phyloP scores from a whole-genome alignment of 2,888 invertebrate genomes.

The Lamellibrachia columna region DNA sequence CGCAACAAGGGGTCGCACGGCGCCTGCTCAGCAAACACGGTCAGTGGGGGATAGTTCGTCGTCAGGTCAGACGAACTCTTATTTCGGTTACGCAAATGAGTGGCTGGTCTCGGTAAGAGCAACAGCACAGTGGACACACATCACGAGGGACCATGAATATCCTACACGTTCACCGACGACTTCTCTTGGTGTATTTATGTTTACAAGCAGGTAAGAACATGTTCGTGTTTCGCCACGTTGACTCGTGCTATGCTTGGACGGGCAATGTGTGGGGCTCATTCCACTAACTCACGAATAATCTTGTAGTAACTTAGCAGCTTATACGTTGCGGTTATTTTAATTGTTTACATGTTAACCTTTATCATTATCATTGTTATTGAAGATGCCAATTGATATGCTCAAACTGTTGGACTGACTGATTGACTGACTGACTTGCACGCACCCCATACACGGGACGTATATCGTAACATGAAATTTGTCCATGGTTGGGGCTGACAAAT shows the following conservation, averaged over 20 bases:
- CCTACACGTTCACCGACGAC: background rate
- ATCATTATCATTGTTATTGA: background rate
- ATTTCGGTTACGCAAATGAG: background rate
- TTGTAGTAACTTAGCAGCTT: background rate
- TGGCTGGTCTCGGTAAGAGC: background rate
- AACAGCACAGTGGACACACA: background rate
- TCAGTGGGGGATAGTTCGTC: background rate
- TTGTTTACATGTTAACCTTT: background rate
- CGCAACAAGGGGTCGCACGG: background rate
- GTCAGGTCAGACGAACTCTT: background rate
- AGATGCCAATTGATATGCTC: too few relatives aligned
- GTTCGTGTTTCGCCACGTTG: background rate
- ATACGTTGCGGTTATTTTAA: background rate
- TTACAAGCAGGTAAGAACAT: background rate
- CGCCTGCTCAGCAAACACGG: background rate
- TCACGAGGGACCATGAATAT: background rate
- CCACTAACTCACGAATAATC: background rate
- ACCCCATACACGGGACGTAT: too few relatives aligned
- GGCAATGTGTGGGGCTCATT: background rate
- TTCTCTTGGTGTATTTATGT: background rate
- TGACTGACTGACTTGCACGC: too few relatives aligned
- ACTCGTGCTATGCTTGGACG: background rate
- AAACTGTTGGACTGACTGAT: too few relatives aligned
- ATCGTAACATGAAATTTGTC: too few relatives aligned
- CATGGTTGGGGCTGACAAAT: too few relatives aligned